Base-by-base conservation (phyloP, 2,888 invertebrate species). In the Thymelicus lineola region DNA sequence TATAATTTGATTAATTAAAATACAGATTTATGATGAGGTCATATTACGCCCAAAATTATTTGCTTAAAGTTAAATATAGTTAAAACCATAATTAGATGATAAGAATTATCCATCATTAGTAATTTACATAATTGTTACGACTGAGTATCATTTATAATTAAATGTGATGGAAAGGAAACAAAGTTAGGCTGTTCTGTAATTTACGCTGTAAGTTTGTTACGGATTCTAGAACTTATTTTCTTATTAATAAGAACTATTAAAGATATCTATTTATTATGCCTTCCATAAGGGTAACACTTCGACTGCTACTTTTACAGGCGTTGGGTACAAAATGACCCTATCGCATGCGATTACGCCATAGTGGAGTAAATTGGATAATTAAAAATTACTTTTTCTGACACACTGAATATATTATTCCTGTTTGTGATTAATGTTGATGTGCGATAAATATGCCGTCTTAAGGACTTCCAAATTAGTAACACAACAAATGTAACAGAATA, bases 261-360 rank as follows among this genome's bases (percentile, higher is more conserved):
- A 28, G 38, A 15, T 63, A 58, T 63, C 50, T 69, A 69, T 58
- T 69, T 58, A 48, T 42, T 59, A 64, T 50, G n/a, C 60, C 36
- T 53, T 67, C 42, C 36, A 35, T 20, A 57, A 48, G 48, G 55
- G 17, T 69, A 62, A 68, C 68, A 57, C 62, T 69, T 57, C 68
- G 63, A 38, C 7, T 48, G 35, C 50, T 63, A 57, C 50, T 59
- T 64, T 50, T 50, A 63, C 58, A 64, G 57, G 58, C 58, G 46
- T 64, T 50, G 58, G 55, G 57, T 58, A 57, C 62, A 59, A 48
- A 74, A 74, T 64, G 68, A 68, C 72, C 55, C 42, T 17, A 57
- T 45, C 63, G 48, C 74, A 74, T 74, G 74, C 74, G 71, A 74
- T 71, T 69, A 71, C 59, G 59, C 38, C 66, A 69, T 74, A 71